Conservation (phyloP, 2,797 vertebrate species). For the Yasuhikotakia modesta region DNA sequence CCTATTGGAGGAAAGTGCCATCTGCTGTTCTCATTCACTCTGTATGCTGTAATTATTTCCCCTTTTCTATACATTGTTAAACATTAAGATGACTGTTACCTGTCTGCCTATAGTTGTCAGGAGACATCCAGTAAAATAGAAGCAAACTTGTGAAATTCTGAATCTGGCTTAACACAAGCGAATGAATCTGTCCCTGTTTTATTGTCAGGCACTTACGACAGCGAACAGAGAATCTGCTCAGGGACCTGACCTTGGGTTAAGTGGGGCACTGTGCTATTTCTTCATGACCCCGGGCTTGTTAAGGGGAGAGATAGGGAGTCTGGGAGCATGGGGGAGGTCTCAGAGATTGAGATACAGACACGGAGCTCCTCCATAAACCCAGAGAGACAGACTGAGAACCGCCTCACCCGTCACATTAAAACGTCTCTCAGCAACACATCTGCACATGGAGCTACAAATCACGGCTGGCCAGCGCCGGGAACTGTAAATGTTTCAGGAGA, state of each 20-base stretch:
- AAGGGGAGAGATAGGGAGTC: constrained; percentile 79
- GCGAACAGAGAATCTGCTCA: constrained; percentile 84
- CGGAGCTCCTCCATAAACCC: constrained; percentile 65
- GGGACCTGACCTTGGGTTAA: constrained; percentile 83
- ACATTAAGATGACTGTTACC: constrained; percentile 83
- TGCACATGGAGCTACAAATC: constrained; percentile 61
- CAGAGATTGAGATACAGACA: constrained; percentile 54
- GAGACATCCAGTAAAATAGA: constrained; percentile 17
- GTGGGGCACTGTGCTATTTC: constrained; percentile 84
- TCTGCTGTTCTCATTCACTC: constrained; percentile 60
- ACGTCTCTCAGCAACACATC: constrained; percentile 58
- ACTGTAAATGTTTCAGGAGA: constrained; percentile 56
- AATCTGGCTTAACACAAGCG: constrained; percentile 16
- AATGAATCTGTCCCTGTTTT: constrained; percentile 32
- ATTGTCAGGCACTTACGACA: constrained; percentile 62
- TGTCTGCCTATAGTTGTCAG: constrained; percentile 72
- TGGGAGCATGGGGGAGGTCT: constrained; percentile 64
- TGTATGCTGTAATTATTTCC: constrained; percentile 46
- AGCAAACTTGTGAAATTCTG: constrained; percentile 11
- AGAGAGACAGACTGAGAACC: constrained; percentile 56
- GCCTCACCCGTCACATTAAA: constrained; percentile 63
- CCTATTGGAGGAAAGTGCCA: neutral
- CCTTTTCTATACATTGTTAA: constrained; percentile 34
- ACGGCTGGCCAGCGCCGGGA: constrained; percentile 39
- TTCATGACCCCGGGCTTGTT: constrained; percentile 81